These are phyloP conservation scores for Halcyon leucocephala DNA, from an alignment of 2,797 vertebrate species.

Conservation along the genomic window DNA sequence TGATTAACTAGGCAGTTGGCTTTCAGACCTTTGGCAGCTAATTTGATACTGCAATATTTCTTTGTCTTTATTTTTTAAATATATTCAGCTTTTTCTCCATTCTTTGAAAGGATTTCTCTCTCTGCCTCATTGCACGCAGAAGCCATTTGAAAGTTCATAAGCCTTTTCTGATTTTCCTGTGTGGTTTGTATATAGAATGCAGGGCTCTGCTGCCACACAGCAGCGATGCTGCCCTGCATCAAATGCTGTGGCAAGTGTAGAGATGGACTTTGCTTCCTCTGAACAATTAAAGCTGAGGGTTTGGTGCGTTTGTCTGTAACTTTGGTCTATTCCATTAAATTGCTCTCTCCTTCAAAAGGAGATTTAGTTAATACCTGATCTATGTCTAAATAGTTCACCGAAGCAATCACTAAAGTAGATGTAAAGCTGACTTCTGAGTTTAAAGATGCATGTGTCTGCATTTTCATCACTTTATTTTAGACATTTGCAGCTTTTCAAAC, in stretches of 20 bases:
- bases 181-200: background rate
- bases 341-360: background rate
- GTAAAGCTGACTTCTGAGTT: background rate
- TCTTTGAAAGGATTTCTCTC: background rate
- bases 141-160: background rate
- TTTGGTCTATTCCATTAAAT: background rate
- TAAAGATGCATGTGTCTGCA: background rate
- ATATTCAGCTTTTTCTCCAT: background rate
- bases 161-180: background rate
- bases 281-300: background rate
- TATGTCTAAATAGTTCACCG: background rate
- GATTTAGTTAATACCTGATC: background rate
- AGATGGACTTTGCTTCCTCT: background rate
- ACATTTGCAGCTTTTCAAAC: background rate
- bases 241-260: background rate
- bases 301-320: background rate
- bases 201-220: background rate
- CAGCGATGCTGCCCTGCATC: rapidly evolving
- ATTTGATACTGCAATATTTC: background rate
- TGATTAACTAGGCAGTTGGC: background rate
- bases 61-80: background rate
- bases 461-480: background rate
- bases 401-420: background rate
- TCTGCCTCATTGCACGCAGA: background rate
- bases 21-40: background rate